Evolutionary conservation across 1,140 invertebrate species (phyloP).

Genomic region (Metopolophium dirhodum): DNA sequence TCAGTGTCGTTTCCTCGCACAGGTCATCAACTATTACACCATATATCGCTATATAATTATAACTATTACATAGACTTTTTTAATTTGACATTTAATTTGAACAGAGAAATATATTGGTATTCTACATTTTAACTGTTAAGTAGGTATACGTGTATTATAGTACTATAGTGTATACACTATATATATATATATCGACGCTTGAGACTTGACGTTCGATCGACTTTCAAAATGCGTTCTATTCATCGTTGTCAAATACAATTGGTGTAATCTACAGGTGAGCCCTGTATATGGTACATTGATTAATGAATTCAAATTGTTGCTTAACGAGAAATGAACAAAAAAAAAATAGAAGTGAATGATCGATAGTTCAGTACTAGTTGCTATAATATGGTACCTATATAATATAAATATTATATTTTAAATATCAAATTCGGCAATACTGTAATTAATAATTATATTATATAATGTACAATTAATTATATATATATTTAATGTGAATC

Average conservation of each 20-base stretch:
- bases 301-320: conserved; percentile 16
- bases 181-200: not conserved
- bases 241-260: conserved; percentile 23
- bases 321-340: not conserved
- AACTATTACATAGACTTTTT: not conserved
- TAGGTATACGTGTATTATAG: too few species aligned
- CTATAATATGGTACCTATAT: too few species aligned
- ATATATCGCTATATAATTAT: not conserved
- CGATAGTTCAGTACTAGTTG: not conserved
- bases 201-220: not conserved
- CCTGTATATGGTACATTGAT: not conserved
- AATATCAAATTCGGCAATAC: not conserved
- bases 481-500: too few species aligned
- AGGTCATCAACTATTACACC: not conserved
- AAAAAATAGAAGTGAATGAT: not conserved
- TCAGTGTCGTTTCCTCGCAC: not conserved
- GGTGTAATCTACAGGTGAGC: conserved; percentile 2
- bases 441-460: not conserved
- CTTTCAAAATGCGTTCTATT: not conserved
- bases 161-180: too few species aligned
- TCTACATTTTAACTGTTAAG: not conserved
- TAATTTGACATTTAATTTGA: not conserved
- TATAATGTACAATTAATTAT: not conserved
- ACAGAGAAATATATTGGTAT: not conserved
- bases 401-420: not conserved